phyloP scores from a whole-genome alignment of 2,797 vertebrate genomes.

The Sphenopsis melanotis region DNA sequence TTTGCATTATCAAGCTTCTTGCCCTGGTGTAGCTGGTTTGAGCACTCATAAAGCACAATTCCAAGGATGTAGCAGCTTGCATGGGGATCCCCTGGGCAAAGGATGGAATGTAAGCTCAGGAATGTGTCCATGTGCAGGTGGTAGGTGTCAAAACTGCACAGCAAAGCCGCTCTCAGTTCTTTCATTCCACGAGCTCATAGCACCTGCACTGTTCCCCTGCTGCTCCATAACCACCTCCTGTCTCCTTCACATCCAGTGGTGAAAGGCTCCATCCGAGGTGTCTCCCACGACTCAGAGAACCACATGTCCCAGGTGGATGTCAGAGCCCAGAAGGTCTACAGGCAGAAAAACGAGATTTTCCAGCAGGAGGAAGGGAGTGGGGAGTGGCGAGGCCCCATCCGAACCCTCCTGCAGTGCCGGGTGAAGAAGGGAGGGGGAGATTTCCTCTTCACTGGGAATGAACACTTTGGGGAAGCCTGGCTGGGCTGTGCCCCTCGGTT shows the following conservation, averaged over 20 bases:
- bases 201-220: background rate
- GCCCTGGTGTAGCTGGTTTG: background rate
- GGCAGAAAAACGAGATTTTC: slow-evolving; percentile 79
- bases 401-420: slow-evolving; percentile 74
- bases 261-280: slow-evolving; percentile 75
- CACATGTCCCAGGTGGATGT: slow-evolving; percentile 76
- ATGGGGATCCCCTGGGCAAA: background rate
- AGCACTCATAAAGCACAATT: background rate
- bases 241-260: slow-evolving; percentile 70
- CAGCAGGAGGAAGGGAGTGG: slow-evolving; percentile 38
- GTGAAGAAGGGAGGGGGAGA: slow-evolving; percentile 79
- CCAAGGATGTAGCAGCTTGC: background rate
- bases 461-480: slow-evolving; percentile 87
- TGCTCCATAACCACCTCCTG: background rate
- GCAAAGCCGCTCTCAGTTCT: background rate
- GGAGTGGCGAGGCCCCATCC: slow-evolving; percentile 73
- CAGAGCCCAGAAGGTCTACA: slow-evolving; percentile 66
- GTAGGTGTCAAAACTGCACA: background rate
- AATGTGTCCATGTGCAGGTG: background rate
- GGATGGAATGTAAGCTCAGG: background rate
- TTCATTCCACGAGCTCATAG: background rate
- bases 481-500: slow-evolving; percentile 83
- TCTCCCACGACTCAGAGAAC: slow-evolving; percentile 71
- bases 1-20: background rate
- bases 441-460: slow-evolving; percentile 84